phyloP scores from a whole-genome alignment of 2,797 vertebrate genomes.

The Zenarchopterus dispar region DNA sequence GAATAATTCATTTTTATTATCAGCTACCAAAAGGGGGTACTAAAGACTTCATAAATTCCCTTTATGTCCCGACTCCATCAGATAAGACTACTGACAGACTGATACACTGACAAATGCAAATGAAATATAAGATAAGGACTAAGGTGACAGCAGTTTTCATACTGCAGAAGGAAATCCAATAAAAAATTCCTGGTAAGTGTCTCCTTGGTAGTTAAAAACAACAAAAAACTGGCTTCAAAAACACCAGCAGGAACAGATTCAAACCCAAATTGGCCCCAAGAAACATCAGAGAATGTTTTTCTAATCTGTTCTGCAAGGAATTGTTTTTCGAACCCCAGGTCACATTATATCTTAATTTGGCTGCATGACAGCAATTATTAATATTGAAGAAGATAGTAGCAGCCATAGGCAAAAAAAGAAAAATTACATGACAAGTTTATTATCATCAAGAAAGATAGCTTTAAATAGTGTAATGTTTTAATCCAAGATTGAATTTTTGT shows the following conservation, averaged over 20 bases:
- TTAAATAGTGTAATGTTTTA: neutral
- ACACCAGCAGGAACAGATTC: constrained; percentile 2
- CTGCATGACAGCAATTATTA: constrained; percentile 38
- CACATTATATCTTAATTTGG: constrained; percentile 54
- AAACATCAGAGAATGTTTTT: constrained; percentile 45
- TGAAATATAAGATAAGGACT: constrained; percentile 33
- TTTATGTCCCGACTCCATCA: constrained; percentile 62
- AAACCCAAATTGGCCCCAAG: constrained; percentile 32
- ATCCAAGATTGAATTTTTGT: too few species aligned
- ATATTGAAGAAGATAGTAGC: constrained; percentile 15
- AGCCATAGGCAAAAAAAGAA: constrained; percentile 11
- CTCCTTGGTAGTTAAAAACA: neutral
- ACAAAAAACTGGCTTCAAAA: constrained; percentile 17
- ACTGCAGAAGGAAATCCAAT: neutral
- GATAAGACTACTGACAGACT: constrained; percentile 30
- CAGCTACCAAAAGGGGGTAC: constrained; percentile 43
- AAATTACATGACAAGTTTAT: constrained; percentile 35
- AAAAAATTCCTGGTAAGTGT: constrained; percentile 6
- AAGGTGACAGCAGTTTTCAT: constrained; percentile 1
- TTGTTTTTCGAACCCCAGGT: constrained; percentile 46
- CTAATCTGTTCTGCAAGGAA: constrained; percentile 54
- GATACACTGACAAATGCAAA: constrained; percentile 28
- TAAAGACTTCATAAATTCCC: constrained; percentile 56
- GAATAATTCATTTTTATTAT: constrained; percentile 69
- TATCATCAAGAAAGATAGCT: neutral